A percentile compares a stretch with the other conserved stretches of the same genome.
phyloP scores from a whole-genome alignment of 2,113 vertebrate genomes.

The Corydoras sp. region DNA sequence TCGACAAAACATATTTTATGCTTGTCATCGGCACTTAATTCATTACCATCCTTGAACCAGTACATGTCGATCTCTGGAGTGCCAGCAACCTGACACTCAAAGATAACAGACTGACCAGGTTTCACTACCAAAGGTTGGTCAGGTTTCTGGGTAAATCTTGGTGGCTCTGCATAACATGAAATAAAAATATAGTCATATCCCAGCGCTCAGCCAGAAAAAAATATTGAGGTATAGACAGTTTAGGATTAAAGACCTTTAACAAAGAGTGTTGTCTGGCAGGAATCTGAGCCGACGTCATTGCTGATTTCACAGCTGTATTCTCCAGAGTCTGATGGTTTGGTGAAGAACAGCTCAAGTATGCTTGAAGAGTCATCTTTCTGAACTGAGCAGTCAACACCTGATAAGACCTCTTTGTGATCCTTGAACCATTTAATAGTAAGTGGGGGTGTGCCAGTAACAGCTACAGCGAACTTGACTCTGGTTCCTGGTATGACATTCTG shows the following conservation, averaged over 20 bases:
- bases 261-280: slow-evolving; percentile 81
- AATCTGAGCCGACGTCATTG: slow-evolving; percentile 87
- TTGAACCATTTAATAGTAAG: slow-evolving; percentile 94
- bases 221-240: background rate
- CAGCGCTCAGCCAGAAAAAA: background rate
- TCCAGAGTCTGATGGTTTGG: slow-evolving; percentile 81
- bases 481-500: slow-evolving; percentile 82
- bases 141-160: slow-evolving; percentile 85
- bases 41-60: slow-evolving; percentile 91
- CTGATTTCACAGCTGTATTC: slow-evolving; percentile 87
- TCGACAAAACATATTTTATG: slow-evolving; percentile 75
- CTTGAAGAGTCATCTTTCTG: slow-evolving; percentile 84
- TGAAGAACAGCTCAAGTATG: slow-evolving; percentile 84
- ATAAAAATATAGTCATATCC: slow-evolving; percentile 28
- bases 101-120: slow-evolving; percentile 78
- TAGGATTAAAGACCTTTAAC: slow-evolving; percentile 82
- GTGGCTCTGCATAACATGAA: slow-evolving; percentile 72
- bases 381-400: slow-evolving; percentile 76
- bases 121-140: slow-evolving; percentile 79
- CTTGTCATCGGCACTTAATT: slow-evolving; percentile 72
- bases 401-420: slow-evolving; percentile 82
- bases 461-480: slow-evolving; percentile 81
- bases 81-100: slow-evolving; percentile 88
- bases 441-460: slow-evolving; percentile 83
- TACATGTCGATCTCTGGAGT: slow-evolving; percentile 86